Evolutionary conservation across 2,113 vertebrate genomes (phyloP).

Genomic region (Strix uralensis): DNA sequence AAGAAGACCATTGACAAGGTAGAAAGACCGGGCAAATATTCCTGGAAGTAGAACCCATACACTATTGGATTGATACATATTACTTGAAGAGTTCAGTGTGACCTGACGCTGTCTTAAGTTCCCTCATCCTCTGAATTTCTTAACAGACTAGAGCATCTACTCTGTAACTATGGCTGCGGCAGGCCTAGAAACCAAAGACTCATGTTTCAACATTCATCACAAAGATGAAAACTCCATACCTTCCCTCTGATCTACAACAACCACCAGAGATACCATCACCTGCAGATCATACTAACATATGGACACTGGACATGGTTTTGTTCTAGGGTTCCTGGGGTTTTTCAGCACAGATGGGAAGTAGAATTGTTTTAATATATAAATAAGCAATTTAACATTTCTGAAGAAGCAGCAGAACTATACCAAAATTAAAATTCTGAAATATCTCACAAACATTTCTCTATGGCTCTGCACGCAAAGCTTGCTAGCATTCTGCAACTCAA

Average conservation of each 20-base stretch:
- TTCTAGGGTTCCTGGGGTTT: background rate
- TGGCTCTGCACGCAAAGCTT: background rate
- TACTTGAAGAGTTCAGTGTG: background rate
- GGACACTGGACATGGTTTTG: background rate
- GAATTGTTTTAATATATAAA: background rate
- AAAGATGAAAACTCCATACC: background rate
- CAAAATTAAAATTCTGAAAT: background rate
- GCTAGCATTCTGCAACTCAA: background rate
- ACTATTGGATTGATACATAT: background rate
- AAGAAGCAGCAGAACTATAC: background rate
- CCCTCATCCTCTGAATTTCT: background rate
- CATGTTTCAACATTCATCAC: background rate
- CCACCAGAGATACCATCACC: background rate
- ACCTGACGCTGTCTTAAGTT: accelerated
- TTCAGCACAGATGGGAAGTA: background rate
- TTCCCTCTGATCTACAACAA: background rate
- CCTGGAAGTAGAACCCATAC: background rate
- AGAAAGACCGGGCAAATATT: background rate
- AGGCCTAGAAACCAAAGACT: background rate
- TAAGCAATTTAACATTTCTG: background rate
- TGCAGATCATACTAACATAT: background rate
- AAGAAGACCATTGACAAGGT: background rate
- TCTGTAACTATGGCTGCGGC: background rate
- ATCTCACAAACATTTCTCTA: background rate
- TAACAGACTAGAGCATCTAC: background rate